Conservation (phyloP, 2,888 invertebrate species). For the Pristionchus exspectatus region DNA sequence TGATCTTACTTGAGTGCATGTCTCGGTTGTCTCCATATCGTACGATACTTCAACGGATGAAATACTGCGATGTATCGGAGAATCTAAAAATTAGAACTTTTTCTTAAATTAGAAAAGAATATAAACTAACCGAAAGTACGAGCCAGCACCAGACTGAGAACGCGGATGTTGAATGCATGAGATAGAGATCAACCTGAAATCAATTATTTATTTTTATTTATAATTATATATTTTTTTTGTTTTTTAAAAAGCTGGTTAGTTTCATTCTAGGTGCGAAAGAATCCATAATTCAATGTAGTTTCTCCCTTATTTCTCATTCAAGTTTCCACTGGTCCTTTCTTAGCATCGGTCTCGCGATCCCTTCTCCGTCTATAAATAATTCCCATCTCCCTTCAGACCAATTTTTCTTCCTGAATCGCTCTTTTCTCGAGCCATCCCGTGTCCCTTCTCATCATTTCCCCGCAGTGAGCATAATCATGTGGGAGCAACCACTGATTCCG, state of each 20-base stretch:
- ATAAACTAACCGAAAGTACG: constrained; percentile 67
- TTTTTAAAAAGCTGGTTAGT: neutral
- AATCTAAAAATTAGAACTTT: constrained; percentile 19
- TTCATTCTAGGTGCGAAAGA: neutral
- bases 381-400: constrained; percentile 13
- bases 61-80: constrained; percentile 74
- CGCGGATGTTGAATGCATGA: constrained; percentile 75
- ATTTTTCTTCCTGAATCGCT: neutral
- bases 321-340: neutral
- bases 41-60: constrained; percentile 74
- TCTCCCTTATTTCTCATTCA: neutral
- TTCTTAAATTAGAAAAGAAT: neutral
- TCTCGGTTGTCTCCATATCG: constrained; percentile 76
- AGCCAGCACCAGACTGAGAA: constrained; percentile 78
- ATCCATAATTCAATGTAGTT: neutral
- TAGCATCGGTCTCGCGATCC: constrained; percentile 2
- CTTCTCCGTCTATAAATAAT: constrained; percentile 4
- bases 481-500: neutral
- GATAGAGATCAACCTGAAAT: constrained; percentile 70
- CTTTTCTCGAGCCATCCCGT: neutral
- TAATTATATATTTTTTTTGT: neutral
- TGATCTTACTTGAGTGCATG: constrained; percentile 68
- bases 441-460: neutral
- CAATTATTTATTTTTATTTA: neutral
- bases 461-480: constrained; percentile 5